These are phyloP conservation scores for Cardiocondyla obscurior DNA, from an alignment of 1,140 invertebrate genomes.

Conservation along the genomic window DNA sequence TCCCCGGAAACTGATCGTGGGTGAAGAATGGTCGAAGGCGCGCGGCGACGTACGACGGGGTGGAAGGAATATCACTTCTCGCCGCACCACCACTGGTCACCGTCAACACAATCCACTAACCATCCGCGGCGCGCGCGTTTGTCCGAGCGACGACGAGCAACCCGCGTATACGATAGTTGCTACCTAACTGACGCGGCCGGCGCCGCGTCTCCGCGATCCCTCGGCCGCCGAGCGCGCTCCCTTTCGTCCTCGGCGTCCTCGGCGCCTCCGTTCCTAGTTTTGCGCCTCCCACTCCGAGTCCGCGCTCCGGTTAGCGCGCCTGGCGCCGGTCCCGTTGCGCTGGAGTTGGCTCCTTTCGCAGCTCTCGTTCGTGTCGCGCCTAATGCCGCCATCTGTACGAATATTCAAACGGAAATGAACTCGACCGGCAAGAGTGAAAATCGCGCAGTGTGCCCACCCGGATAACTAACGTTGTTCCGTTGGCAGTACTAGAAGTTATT, in stretches of 20 bases:
- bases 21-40: too few species aligned
- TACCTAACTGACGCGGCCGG: conserved; percentile 76
- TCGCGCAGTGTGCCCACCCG: too few species aligned
- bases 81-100: conserved; percentile 15
- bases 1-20: too few species aligned
- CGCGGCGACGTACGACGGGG: conserved; percentile 12
- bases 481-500: too few species aligned
- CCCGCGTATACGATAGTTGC: conserved; percentile 75
- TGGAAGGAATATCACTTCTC: conserved; percentile 10
- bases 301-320: neutral
- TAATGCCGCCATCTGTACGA: neutral
- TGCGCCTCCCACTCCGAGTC: too few species aligned
- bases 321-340: neutral
- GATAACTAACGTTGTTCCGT: too few species aligned
- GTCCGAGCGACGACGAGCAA: neutral
- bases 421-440: neutral
- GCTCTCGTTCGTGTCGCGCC: too few species aligned
- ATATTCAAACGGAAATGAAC: too few species aligned
- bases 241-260: too few species aligned
- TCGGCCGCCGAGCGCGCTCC: neutral
- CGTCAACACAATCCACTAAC: neutral
- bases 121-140: conserved; percentile 1
- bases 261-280: neutral
- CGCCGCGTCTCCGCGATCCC: conserved; percentile 16
- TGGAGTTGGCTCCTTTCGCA: neutral